Percentiles rank a stretch among this genome's conserved stretches.
Conservation (phyloP, 1,140 invertebrate species). For the Neotoxoptera formosana region DNA sequence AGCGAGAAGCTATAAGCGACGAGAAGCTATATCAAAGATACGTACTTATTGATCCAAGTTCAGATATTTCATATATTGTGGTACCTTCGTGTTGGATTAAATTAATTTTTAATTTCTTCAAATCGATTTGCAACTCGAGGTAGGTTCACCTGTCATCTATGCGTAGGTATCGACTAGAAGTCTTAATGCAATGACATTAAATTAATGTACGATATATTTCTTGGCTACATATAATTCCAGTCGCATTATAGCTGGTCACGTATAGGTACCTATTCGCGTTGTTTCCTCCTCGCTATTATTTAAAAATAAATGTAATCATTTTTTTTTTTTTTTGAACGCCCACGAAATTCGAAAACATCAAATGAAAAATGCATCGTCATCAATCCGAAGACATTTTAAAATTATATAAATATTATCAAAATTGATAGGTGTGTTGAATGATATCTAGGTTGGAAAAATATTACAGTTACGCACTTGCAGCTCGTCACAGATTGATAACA, state of each 20-base stretch:
- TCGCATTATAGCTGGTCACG: neutral
- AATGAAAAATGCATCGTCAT: neutral
- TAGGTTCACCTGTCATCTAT: neutral
- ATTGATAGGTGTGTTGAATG: neutral
- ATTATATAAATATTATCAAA: neutral
- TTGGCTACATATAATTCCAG: neutral
- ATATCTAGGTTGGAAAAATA: constrained; percentile 4
- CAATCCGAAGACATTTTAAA: neutral
- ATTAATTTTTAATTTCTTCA: neutral
- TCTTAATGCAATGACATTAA: neutral
- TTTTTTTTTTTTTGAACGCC: no score
- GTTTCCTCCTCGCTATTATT: neutral
- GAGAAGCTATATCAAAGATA: neutral
- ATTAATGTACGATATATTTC: neutral
- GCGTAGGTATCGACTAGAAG: neutral
- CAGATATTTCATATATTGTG: neutral
- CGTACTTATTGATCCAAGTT: neutral
- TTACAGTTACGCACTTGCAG: neutral
- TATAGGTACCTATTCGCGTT: neutral
- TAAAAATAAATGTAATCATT: constrained; percentile 37
- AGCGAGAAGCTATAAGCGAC: neutral
- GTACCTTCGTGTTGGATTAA: neutral
- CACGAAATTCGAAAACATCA: neutral
- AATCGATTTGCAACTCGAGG: neutral
- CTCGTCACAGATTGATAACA: neutral